These are phyloP conservation scores for Drosophila crucigera DNA, from an alignment of 2,888 invertebrate species.

Conservation along the genomic window DNA sequence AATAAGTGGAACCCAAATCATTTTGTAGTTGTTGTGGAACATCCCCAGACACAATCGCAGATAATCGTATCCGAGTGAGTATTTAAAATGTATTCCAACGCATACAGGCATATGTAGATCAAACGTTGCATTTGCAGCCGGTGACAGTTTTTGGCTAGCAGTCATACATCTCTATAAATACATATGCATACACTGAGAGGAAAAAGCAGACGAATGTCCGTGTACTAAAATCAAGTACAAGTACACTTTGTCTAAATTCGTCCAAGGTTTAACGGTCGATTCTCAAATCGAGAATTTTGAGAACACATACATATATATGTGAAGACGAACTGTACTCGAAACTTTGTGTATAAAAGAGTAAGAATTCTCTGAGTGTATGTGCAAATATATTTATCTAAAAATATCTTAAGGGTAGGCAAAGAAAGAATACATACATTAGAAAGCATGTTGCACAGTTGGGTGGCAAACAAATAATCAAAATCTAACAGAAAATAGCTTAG, in stretches of 20 bases:
- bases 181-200: constrained; percentile 9
- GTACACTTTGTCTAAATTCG: neutral
- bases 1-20: constrained; percentile 13
- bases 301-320: no score
- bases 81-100: constrained; percentile 14
- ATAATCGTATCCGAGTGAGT: constrained; percentile 27
- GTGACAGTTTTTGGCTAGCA: constrained; percentile 17
- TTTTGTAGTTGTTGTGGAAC: constrained; percentile 1
- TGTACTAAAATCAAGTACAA: neutral
- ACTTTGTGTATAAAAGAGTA: neutral
- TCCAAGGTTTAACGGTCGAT: neutral
- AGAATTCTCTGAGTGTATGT: constrained; percentile 3
- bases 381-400: constrained; percentile 39
- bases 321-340: neutral
- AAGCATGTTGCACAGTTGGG: constrained; percentile 28
- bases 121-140: constrained; percentile 22
- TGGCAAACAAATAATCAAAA: constrained; percentile 28
- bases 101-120: constrained; percentile 5
- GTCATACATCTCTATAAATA: constrained; percentile 10
- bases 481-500: constrained; percentile 11
- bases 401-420: constrained; percentile 36
- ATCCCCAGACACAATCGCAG: constrained; percentile 5
- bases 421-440: constrained; percentile 21
- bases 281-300: neutral
- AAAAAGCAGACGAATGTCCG: neutral